Evolutionary conservation across 2,113 vertebrate genomes (phyloP).

Genomic region (Silurus meridionalis): DNA sequence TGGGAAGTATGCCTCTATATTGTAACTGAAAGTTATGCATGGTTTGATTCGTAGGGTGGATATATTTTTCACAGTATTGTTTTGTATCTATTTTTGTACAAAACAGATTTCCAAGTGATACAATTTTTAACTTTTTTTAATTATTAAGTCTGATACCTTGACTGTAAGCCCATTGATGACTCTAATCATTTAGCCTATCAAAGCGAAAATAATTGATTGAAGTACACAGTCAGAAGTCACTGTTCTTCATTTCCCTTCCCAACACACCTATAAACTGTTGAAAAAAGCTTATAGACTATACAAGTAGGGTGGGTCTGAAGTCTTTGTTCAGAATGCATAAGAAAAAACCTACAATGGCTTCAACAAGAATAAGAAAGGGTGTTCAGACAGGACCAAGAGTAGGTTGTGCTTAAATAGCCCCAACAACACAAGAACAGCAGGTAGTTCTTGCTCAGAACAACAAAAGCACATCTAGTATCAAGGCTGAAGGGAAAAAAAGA

Average conservation of each 20-base stretch:
- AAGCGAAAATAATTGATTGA: neutral
- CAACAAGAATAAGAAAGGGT: neutral
- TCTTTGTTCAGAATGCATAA: neutral
- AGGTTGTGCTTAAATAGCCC: neutral
- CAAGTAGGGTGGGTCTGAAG: neutral
- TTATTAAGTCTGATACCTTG: neutral
- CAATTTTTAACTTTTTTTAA: neutral
- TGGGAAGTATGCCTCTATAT: neutral
- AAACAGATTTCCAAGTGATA: neutral
- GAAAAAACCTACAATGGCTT: neutral
- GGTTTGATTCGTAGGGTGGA: neutral
- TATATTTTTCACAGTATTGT: neutral
- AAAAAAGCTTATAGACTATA: neutral
- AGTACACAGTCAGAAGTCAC: neutral
- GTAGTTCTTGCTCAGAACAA: neutral
- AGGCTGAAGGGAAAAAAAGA: neutral
- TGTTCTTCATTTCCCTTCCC: neutral
- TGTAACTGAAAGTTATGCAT: neutral
- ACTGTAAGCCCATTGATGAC: neutral
- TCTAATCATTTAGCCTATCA: neutral
- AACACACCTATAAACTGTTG: neutral
- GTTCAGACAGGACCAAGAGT: neutral
- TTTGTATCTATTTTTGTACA: neutral
- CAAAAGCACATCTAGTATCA: neutral
- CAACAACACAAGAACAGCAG: neutral